Conservation (phyloP, 2,888 invertebrate genomes). For the Ypsolopha scabrella region DNA sequence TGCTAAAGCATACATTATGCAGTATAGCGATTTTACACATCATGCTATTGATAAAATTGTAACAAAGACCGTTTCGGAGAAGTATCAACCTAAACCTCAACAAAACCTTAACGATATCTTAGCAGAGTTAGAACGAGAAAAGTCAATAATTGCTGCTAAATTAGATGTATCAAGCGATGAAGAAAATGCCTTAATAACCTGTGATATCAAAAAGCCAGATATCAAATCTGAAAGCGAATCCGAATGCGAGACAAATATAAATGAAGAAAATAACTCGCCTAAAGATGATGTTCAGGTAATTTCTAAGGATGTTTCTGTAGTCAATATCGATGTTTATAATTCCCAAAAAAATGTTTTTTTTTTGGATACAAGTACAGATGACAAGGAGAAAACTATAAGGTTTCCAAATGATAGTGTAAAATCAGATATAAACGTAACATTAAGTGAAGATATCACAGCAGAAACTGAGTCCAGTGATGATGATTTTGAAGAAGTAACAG, state of each 20-base stretch:
- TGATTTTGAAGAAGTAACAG: conserved; percentile 67
- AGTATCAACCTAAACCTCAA: conserved; percentile 24
- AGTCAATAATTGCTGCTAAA: conserved; percentile 41
- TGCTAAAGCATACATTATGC: conserved; percentile 79
- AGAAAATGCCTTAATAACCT: conserved; percentile 18
- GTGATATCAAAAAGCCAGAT: background rate
- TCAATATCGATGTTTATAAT: conserved; percentile 34
- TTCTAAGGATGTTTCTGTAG: conserved; percentile 12
- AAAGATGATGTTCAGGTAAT: background rate
- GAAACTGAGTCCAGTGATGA: conserved; percentile 35
- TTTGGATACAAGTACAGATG: conserved; percentile 36
- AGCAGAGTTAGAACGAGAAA: conserved; percentile 44
- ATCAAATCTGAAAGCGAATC: background rate
- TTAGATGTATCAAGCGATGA: conserved; percentile 47
- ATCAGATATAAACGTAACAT: background rate
- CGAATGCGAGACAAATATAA: background rate
- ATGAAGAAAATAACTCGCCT: background rate
- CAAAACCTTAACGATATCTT: conserved; percentile 32
- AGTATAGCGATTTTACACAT: conserved; percentile 80
- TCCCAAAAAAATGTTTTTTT: conserved; percentile 27
- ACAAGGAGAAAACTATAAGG: conserved; percentile 7
- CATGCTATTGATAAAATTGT: conserved; percentile 75
- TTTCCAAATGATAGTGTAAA: too few species aligned
- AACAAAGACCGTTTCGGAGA: conserved; percentile 19
- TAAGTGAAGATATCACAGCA: background rate